phyloP scores from a whole-genome alignment of 2,113 vertebrate genomes.

The Drymodes brunneopygia region DNA sequence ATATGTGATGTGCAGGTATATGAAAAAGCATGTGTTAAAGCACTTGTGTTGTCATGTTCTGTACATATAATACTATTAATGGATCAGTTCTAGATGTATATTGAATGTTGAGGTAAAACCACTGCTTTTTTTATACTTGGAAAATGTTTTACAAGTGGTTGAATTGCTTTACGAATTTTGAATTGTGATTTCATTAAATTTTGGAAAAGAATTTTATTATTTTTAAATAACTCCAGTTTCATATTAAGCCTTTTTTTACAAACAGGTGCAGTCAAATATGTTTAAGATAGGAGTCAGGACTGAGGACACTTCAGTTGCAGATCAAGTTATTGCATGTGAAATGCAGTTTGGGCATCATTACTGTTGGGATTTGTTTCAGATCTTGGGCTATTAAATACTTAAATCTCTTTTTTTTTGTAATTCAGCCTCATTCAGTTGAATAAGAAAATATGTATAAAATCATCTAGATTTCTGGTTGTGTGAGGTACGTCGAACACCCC shows the following conservation, averaged over 20 bases:
- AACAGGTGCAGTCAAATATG: not conserved
- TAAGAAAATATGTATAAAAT: not conserved
- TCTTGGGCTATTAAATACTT: not conserved
- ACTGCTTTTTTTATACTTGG: not conserved
- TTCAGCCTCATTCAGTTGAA: not conserved
- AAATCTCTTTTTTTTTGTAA: not conserved
- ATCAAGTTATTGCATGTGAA: not conserved
- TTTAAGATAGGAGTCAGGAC: not conserved
- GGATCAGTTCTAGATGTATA: not conserved
- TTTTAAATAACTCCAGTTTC: not conserved
- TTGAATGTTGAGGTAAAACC: not conserved
- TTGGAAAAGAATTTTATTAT: not conserved
- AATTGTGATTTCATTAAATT: not conserved
- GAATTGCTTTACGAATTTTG: not conserved
- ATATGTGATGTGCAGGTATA: fast-evolving
- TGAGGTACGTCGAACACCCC: not conserved
- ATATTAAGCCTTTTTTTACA: not conserved
- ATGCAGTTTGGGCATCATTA: not conserved
- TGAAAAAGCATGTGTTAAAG: not conserved
- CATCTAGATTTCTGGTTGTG: not conserved
- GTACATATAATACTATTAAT: not conserved
- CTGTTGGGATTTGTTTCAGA: not conserved
- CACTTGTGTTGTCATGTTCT: not conserved
- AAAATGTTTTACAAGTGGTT: not conserved
- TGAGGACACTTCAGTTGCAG: not conserved